phyloP scores from a whole-genome alignment of 1,140 invertebrate species.

The Anthonomus grandis region DNA sequence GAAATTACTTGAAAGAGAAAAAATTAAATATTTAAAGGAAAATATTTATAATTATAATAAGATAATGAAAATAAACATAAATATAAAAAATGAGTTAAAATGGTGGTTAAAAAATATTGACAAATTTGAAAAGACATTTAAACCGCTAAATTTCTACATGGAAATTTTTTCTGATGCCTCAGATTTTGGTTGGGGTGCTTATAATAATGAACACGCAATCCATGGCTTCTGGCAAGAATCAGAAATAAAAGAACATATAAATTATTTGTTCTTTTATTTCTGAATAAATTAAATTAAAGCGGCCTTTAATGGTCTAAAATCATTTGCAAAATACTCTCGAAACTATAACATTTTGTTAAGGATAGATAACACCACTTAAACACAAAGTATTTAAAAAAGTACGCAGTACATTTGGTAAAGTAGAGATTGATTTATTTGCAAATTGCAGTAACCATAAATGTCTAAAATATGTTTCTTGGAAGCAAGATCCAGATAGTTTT shows the following conservation, averaged over 20 bases:
- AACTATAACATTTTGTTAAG: slow-evolving; percentile 40
- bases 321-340: slow-evolving; percentile 35
- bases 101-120: slow-evolving; percentile 19
- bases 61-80: slow-evolving; percentile 2
- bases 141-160: neutral
- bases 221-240: slow-evolving; percentile 2
- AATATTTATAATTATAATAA: slow-evolving; percentile 2
- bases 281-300: slow-evolving; percentile 20
- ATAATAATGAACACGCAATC: neutral
- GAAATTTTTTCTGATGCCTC: slow-evolving; percentile 10
- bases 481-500: neutral
- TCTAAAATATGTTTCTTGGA: slow-evolving; percentile 3
- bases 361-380: slow-evolving; percentile 41
- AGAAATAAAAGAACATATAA: slow-evolving; percentile 12
- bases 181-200: slow-evolving; percentile 7
- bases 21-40: slow-evolving; percentile 11
- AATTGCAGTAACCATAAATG: slow-evolving; percentile 4
- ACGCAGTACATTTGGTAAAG: neutral
- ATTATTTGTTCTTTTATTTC: too few species aligned
- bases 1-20: slow-evolving; percentile 29
- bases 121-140: neutral
- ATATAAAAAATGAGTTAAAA: slow-evolving; percentile 4
- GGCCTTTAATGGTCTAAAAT: slow-evolving; percentile 41
- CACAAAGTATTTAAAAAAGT: neutral
- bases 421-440: slow-evolving; percentile 21